These are phyloP conservation scores for Eudasyphora cyanicolor DNA, from an alignment of 2,888 invertebrate genomes.

Conservation along the genomic window DNA sequence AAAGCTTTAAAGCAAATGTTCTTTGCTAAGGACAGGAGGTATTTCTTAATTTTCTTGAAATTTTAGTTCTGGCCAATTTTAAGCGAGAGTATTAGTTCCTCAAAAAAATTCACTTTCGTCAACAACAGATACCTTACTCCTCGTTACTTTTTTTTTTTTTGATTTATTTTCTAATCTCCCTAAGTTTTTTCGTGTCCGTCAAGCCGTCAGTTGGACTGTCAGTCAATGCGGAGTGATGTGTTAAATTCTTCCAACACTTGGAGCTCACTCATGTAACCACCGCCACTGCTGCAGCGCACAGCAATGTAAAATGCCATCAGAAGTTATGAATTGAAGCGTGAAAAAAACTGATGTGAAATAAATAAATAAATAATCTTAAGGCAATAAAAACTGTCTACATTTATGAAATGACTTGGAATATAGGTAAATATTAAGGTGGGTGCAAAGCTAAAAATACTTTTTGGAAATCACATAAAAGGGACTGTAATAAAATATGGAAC, in stretches of 20 bases:
- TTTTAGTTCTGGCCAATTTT: too few species aligned
- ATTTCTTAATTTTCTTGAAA: too few species aligned
- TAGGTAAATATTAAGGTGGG: too few species aligned
- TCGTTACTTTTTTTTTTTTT: too few species aligned
- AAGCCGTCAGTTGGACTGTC: neutral
- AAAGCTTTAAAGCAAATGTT: too few species aligned
- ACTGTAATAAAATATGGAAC: too few species aligned
- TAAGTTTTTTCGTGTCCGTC: neutral
- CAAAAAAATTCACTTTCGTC: too few species aligned
- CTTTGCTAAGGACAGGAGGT: too few species aligned
- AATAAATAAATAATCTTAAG: neutral
- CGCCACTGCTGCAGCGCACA: neutral
- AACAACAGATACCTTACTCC: too few species aligned
- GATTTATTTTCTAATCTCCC: neutral
- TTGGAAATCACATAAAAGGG: too few species aligned
- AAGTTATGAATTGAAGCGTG: neutral
- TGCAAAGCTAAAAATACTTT: too few species aligned
- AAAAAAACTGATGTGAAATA: neutral
- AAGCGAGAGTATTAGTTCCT: too few species aligned
- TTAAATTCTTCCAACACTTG: neutral
- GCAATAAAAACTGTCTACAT: neutral
- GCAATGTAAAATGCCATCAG: neutral
- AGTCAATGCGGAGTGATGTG: neutral
- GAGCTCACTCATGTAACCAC: neutral
- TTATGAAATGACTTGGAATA: neutral